Base-by-base conservation (phyloP, 2,113 vertebrate genomes). In the Polyodon spathula region DNA sequence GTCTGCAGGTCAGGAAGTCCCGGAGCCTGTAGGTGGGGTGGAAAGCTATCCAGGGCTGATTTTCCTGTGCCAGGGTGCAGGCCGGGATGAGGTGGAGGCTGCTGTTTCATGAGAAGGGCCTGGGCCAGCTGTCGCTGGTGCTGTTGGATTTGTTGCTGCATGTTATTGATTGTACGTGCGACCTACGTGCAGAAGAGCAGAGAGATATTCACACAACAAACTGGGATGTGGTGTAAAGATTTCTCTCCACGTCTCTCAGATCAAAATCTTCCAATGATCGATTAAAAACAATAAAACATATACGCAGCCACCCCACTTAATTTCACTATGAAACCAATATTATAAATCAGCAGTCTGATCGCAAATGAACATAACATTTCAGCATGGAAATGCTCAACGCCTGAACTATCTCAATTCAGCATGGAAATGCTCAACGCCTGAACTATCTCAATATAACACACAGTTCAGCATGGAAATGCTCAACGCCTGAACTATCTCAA, bases 91-190 rank as follows among this genome's bases (percentile, higher is more conserved):
- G 91, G 84, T 76, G 89, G 87, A 71, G 92, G 80, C 75, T 93
- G 92, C 86, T 93, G 94, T 87, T 98, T 97, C 89, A 91, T 90
- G 69, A 97, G 90, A 88, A 98, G 87, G 75, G 95, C 93, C 88
- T 97, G 95, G 85, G 96, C 94, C 84, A 98, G 92, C 91, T 98
- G 96, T 75, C 96, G 93, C 90, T 98, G 96, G 88, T 97, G 95
- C 89, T 97, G 94, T 87, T 98, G 96, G 86, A 98, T 98, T 89
- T 98, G 96, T 89, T 98, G 96, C 90, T 98, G 96, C 91, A 98
- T 97, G 90, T 97, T 97, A 83, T 92, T 97, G 95, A 97, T 98
- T 97, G 93, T 98, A 92, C 95, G 95, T 88, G 95, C 94, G 85
- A 97, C 94, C 95, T 97, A 86, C 15, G 0, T 64, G 60, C 46